Evolutionary conservation across 53 echinoderm and acorn worm species (phyloP).

Genomic region (Apostichopus leukothele): DNA sequence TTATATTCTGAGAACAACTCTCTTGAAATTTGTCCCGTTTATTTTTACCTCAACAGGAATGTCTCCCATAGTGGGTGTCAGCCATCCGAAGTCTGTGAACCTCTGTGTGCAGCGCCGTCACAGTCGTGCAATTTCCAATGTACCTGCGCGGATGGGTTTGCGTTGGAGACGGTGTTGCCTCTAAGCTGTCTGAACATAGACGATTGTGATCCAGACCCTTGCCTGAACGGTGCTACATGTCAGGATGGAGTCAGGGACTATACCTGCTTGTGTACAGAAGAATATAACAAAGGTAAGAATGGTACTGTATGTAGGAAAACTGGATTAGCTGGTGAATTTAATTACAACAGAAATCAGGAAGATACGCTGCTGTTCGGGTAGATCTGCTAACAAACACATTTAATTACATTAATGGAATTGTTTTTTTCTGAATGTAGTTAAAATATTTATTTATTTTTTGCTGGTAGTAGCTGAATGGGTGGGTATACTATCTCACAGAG

Average conservation of each 20-base stretch:
- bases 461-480: too few species aligned
- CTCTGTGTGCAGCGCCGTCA: slow-evolving; percentile 71
- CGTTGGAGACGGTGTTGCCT: slow-evolving; percentile 36
- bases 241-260: slow-evolving; percentile 89
- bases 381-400: too few species aligned
- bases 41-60: slow-evolving; percentile 52
- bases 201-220: slow-evolving; percentile 76
- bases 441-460: too few species aligned
- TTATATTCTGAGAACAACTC: not conserved
- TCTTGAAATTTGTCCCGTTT: not conserved
- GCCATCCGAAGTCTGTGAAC: slow-evolving; percentile 82
- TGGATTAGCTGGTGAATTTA: too few species aligned
- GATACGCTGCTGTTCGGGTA: too few species aligned
- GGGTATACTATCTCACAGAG: too few species aligned
- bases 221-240: slow-evolving; percentile 94
- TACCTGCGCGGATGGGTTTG: slow-evolving; percentile 80
- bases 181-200: slow-evolving; percentile 83
- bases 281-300: slow-evolving; percentile 88
- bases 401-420: too few species aligned
- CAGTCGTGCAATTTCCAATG: slow-evolving; percentile 90
- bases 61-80: slow-evolving; percentile 82
- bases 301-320: too few species aligned
- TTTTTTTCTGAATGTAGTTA: too few species aligned
- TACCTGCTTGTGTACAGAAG: slow-evolving; percentile 80
- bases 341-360: too few species aligned